Base-by-base conservation (phyloP, 2,888 invertebrate genomes). In the Hyles lineata region DNA sequence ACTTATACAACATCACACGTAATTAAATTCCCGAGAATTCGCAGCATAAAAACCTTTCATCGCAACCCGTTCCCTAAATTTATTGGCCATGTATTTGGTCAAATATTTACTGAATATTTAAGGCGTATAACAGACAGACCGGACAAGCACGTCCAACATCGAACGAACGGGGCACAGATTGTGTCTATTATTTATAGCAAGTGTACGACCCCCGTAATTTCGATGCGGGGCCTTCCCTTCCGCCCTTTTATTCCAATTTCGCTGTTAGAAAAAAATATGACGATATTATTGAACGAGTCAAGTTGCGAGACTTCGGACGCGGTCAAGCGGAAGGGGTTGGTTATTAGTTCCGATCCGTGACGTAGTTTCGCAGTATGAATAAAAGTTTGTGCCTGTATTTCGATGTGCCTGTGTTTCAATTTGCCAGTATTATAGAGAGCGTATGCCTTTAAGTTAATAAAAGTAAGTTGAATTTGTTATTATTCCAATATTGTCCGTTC, bases 231-330 rank as follows among this genome's bases (percentile, higher is more conserved):
- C 89, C 90, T 90, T 90, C 90, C 91, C 91, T 90, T 88, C 84
- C 85, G 85, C 83, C 89, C 89, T 87, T 90, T 90, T 89, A 90
- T 92, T 89, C 90, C 92, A 92, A 92, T 93, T 92, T 92, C 86
- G 90, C 89, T 85, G 91, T 89, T 90, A 90, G 91, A 90, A 91
- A 92, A 91, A 93, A 93, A 94, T 93, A 94, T 93, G 91, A 92
- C 91, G 92, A 90, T 93, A 90, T 93, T 93, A 94, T 93, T 93
- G 91, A 88, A 88, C 83, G 85, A 88, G 84, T 84, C 86, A 85
- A 90, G 89, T 89, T 90, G 89, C 88, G 89, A 89, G 83, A 84
- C 83, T 85, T 83, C 77, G 73, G 75, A 58, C 78, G 84, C 88
- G 93, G 93, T 92, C 92, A 92, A 89, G 89, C 88, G 87, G 82